phyloP scores from a whole-genome alignment of 1,140 invertebrate species.

The Panagrolaimus sp. region DNA sequence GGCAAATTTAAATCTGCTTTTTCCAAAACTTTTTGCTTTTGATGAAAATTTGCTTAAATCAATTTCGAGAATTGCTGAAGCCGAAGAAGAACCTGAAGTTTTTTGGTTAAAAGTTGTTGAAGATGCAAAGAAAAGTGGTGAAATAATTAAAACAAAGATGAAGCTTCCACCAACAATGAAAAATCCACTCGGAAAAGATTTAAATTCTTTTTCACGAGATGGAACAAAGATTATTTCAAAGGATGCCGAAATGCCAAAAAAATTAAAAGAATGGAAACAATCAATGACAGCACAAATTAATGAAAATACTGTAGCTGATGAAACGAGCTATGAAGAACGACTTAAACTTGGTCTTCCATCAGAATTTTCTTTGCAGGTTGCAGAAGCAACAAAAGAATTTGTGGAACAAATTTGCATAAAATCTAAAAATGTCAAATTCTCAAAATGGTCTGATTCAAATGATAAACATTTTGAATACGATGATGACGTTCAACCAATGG shows the following conservation, averaged over 20 bases:
- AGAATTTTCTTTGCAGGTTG: not conserved
- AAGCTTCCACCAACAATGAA: too few species aligned
- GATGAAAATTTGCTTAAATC: too few species aligned
- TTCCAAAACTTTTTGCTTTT: slow-evolving; percentile 34
- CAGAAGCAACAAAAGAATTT: not conserved
- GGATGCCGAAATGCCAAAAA: not conserved
- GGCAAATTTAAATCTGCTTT: slow-evolving; percentile 47
- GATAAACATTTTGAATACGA: not conserved
- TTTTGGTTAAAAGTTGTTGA: not conserved
- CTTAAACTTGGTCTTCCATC: not conserved
- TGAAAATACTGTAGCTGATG: not conserved
- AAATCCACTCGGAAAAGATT: too few species aligned
- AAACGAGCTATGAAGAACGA: not conserved
- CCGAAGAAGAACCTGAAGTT: too few species aligned
- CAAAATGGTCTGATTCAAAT: not conserved
- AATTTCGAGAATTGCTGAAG: too few species aligned
- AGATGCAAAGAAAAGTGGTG: not conserved
- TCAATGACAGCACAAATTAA: not conserved
- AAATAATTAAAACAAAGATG: not conserved
- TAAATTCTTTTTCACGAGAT: too few species aligned
- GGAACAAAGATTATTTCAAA: not conserved
- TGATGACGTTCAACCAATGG: slow-evolving; percentile 3
- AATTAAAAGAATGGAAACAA: not conserved
- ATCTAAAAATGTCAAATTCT: slow-evolving; percentile 2
- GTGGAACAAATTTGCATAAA: not conserved